phyloP scores from a whole-genome alignment of 2,888 invertebrate genomes.

The Amphipoea oculea region DNA sequence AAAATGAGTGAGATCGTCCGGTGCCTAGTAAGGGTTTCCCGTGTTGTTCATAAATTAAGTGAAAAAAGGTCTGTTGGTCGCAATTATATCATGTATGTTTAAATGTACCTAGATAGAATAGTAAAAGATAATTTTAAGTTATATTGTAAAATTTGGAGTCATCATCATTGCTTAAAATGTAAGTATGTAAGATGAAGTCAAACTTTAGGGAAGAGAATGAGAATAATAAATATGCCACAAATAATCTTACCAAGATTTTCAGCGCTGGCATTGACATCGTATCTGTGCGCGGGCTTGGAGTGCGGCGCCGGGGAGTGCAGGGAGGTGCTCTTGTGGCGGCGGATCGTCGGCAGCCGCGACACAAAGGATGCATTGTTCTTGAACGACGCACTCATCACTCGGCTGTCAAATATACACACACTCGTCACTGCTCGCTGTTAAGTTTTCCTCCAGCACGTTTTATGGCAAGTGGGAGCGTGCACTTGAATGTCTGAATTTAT shows the following conservation, averaged over 20 bases:
- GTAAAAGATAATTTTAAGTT: conserved; percentile 15
- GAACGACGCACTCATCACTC: conserved; percentile 94
- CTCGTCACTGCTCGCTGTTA: conserved; percentile 57
- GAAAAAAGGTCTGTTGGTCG: conserved; percentile 43
- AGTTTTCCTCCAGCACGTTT: conserved; percentile 38
- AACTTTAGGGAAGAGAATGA: conserved; percentile 20
- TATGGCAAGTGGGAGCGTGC: conserved; percentile 16
- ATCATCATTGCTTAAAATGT: conserved; percentile 32
- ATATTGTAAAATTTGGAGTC: conserved; percentile 19
- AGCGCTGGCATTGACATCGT: conserved; percentile 93
- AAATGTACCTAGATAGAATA: conserved; percentile 51
- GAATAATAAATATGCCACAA: conserved; percentile 25
- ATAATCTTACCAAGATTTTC: conserved; percentile 93
- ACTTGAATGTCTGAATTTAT: conserved; percentile 16
- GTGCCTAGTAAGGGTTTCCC: conserved; percentile 51
- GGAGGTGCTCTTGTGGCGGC: conserved; percentile 94
- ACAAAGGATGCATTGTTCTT: conserved; percentile 98
- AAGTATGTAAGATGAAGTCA: conserved; percentile 19
- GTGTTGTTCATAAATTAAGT: conserved; percentile 51
- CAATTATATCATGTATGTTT: conserved; percentile 55
- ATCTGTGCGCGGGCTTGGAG: conserved; percentile 91
- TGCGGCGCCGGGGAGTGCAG: conserved; percentile 94
- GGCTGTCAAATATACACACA: conserved; percentile 88
- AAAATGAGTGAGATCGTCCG: conserved; percentile 61
- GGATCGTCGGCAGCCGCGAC: conserved; percentile 96